Evolutionary conservation across 1,140 invertebrate species (phyloP).

Genomic region (Magallana gigas): DNA sequence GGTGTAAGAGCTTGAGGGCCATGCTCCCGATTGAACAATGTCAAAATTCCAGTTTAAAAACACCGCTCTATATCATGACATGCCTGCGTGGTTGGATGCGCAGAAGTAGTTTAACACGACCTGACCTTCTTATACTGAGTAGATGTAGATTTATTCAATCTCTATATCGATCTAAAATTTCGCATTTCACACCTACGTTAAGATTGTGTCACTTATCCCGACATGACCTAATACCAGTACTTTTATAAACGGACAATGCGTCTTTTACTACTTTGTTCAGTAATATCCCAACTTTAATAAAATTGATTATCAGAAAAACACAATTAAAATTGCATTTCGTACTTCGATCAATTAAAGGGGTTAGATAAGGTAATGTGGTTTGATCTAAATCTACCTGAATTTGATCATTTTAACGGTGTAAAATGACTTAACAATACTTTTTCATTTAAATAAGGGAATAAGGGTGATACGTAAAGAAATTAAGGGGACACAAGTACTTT

Average conservation of each 20-base stretch:
- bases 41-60: constrained; percentile 8
- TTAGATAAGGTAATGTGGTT: background rate
- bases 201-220: background rate
- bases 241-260: no score
- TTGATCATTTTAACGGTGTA: no score
- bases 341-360: background rate
- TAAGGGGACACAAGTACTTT: no score
- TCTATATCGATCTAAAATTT: background rate
- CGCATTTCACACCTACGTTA: constrained; percentile 2
- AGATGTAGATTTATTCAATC: background rate
- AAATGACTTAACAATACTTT: no score
- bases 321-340: background rate
- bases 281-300: constrained; percentile 16
- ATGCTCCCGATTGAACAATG: background rate
- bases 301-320: background rate
- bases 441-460: no score
- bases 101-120: constrained; percentile 1
- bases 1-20: background rate
- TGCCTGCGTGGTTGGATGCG: background rate
- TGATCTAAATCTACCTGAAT: background rate
- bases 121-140: background rate
- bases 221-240: constrained; percentile 11
- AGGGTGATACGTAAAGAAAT: no score
- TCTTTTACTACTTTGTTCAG: background rate
- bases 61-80: background rate